Evolutionary conservation across 2,797 vertebrate genomes (phyloP), one percentile per base, ranked within the genome.

Genomic region (Hafferia zeledoni): DNA sequence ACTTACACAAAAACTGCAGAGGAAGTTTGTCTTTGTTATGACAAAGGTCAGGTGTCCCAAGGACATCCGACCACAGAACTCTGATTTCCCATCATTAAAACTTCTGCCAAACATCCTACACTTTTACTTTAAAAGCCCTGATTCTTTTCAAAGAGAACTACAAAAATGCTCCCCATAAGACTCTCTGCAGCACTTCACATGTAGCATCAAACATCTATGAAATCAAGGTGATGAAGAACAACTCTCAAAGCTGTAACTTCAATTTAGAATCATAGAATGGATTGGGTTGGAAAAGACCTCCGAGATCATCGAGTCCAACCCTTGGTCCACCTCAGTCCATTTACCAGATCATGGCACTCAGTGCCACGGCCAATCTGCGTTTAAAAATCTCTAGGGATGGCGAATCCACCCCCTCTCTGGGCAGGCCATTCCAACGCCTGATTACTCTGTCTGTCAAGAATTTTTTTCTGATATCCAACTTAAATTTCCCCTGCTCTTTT

Each of bases 21-120:
- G 49, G 49, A 47, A 22, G 6, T 22, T 65, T 7, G 1, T 50
- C 57, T 27, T 50, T 1, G 0, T 46, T 19, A 23, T 5, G 30
- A 19, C 2, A 69, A 18, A 74, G 8, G 39, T 23, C 15, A 41
- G 6, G 13, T 20, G 27, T 31, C 41, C 55, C n/a, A n/a, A 37
- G 52, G 44, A 11, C 13, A 60, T 31, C 37, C 57, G 30, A 44
- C 13, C 35, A 31, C 35, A 57, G 47, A 52, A 53, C 25, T 53
- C 31, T 13, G 6, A 68, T 2, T 37, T 75, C 8, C 31, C 53
- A 44, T 14, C 28, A 8, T 20, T 79, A n/a, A 64, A 52, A 17
- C 28, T 43, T 63, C 47, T 83, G 28, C 7, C 24, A 77, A n/a
- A 31, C 10, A 52, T 6, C 37, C 23, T 5, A 13, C 7, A n/a